A percentile compares a stretch with the other conserved stretches of the same genome.
These are phyloP conservation scores for Ruditapes philippinarum DNA, from an alignment of 1,140 invertebrate genomes.

Conservation along the genomic window DNA sequence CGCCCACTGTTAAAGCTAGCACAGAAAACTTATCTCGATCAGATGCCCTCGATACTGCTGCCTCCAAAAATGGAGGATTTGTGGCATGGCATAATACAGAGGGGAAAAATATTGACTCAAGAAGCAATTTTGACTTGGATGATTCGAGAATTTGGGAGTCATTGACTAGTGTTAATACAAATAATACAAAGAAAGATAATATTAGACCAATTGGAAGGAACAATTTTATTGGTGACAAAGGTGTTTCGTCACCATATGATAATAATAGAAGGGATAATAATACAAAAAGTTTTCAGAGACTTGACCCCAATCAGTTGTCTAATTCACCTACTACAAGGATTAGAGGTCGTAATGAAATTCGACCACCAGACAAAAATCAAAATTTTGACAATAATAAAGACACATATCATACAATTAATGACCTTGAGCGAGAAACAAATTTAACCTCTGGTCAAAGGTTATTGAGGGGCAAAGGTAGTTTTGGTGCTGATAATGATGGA, in stretches of 20 bases:
- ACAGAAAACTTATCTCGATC: slow-evolving; percentile 25
- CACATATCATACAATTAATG: slow-evolving; percentile 46
- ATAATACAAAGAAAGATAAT: neutral
- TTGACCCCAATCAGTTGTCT: slow-evolving; percentile 54
- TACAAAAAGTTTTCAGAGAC: slow-evolving; percentile 17
- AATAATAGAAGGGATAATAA: neutral
- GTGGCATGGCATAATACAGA: slow-evolving; percentile 61
- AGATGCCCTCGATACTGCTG: neutral
- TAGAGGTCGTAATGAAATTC: slow-evolving; percentile 5
- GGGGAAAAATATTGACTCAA: slow-evolving; percentile 18
- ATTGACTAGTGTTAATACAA: slow-evolving; percentile 47
- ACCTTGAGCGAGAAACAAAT: neutral
- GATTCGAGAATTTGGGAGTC: slow-evolving; percentile 60
- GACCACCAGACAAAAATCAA: neutral
- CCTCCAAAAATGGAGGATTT: slow-evolving; percentile 53
- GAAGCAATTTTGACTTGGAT: slow-evolving; percentile 59
- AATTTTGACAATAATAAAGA: neutral
- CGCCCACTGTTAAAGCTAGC: neutral
- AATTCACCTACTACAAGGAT: slow-evolving; percentile 51
- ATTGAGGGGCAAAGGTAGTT: neutral
- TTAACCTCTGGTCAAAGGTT: neutral
- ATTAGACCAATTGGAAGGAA: neutral
- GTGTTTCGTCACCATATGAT: neutral
- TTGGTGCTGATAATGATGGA: slow-evolving; percentile 3
- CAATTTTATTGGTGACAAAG: too few species aligned